Evolutionary conservation across 2,113 vertebrate genomes (phyloP).

Genomic region (Pteruthius melanotis): DNA sequence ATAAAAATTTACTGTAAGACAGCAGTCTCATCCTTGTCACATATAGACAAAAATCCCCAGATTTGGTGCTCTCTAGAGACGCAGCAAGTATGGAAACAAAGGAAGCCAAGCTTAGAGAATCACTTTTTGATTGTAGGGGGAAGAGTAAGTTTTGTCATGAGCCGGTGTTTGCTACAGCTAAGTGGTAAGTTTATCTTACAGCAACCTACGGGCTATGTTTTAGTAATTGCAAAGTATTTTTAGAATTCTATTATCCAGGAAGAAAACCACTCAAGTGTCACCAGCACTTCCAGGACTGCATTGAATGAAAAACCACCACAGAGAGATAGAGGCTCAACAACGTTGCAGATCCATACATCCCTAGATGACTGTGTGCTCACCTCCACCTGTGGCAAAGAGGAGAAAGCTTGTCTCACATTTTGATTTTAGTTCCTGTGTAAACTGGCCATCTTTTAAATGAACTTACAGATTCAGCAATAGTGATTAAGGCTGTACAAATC

Average conservation of each 20-base stretch:
- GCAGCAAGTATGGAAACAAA: not conserved
- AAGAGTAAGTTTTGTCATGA: not conserved
- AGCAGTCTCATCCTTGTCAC: not conserved
- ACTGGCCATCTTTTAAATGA: not conserved
- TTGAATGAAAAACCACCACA: not conserved
- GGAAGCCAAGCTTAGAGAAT: not conserved
- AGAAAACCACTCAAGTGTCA: not conserved
- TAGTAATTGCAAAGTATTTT: not conserved
- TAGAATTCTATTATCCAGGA: not conserved
- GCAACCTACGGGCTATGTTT: not conserved
- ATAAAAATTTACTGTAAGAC: not conserved
- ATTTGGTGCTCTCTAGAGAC: not conserved
- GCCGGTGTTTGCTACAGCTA: not conserved
- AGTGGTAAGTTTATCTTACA: not conserved
- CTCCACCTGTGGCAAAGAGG: not conserved
- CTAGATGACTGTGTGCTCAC: not conserved
- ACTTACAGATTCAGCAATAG: not conserved
- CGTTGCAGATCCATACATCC: rapidly evolving
- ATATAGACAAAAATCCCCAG: not conserved
- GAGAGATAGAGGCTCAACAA: not conserved
- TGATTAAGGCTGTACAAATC: not conserved
- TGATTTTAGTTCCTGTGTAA: not conserved
- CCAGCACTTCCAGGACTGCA: not conserved
- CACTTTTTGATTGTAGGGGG: not conserved
- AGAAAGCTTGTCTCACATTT: not conserved